These are phyloP conservation scores for Pionites leucogaster DNA, from an alignment of 2,113 vertebrate species.

Conservation along the genomic window DNA sequence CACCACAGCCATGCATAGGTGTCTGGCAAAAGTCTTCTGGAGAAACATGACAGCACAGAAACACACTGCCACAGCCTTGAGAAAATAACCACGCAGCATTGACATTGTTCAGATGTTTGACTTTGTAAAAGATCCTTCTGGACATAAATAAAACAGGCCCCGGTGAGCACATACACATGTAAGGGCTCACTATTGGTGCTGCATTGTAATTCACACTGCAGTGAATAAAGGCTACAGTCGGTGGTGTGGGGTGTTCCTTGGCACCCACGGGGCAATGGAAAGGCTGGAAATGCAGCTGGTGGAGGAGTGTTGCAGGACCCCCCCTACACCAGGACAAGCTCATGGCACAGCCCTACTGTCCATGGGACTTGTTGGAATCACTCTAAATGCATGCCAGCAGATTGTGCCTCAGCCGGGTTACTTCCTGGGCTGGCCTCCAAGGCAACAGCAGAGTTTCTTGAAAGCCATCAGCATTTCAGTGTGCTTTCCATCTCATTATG, in stretches of 20 bases:
- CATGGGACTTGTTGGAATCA: background rate
- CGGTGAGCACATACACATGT: fast-evolving
- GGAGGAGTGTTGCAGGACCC: background rate
- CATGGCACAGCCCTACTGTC: background rate
- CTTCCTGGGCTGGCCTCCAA: background rate
- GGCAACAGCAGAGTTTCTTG: background rate
- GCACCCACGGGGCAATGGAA: fast-evolving
- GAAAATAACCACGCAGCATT: background rate
- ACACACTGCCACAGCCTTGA: background rate
- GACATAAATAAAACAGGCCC: background rate
- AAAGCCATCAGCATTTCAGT: background rate
- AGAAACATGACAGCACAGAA: background rate
- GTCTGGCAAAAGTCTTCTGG: background rate
- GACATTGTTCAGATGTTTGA: background rate
- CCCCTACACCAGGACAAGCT: background rate
- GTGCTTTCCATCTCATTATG: background rate
- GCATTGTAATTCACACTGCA: fast-evolving
- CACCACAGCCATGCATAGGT: background rate
- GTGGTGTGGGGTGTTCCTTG: fast-evolving
- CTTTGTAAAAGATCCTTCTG: background rate
- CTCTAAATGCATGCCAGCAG: background rate
- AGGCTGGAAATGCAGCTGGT: background rate
- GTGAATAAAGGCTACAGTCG: fast-evolving
- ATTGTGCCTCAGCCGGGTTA: background rate
- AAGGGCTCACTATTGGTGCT: background rate